Evolutionary conservation across 2,888 invertebrate species (phyloP).

Genomic region (Operophtera brumata): DNA sequence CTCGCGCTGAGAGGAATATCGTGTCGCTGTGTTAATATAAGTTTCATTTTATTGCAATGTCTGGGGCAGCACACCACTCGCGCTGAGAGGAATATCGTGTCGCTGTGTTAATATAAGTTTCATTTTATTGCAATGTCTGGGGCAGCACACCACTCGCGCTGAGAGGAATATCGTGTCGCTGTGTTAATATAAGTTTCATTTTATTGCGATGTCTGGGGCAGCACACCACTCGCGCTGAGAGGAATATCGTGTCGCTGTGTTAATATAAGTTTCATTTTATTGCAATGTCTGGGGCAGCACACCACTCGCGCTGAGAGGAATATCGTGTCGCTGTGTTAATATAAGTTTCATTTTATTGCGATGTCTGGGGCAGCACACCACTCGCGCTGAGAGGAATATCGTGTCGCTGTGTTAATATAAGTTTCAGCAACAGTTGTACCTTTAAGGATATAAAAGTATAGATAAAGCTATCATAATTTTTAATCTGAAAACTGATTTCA

Average conservation of each 20-base stretch:
- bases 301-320: background rate
- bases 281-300: conserved; percentile 4
- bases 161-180: conserved; percentile 16
- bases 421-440: background rate
- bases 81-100: conserved; percentile 14
- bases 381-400: conserved; percentile 6
- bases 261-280: conserved; percentile 6
- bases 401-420: conserved; percentile 11
- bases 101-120: conserved; percentile 3
- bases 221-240: background rate
- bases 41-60: conserved; percentile 8
- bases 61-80: background rate
- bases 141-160: background rate
- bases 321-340: conserved; percentile 19
- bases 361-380: conserved; percentile 1
- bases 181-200: background rate
- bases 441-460: no score
- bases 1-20: conserved; percentile 6
- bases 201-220: conserved; percentile 10
- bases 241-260: conserved; percentile 16
- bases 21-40: conserved; percentile 12
- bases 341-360: conserved; percentile 6
- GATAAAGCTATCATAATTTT: no score
- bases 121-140: conserved; percentile 11
- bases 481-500: no score